Base-by-base conservation (phyloP, 2,888 invertebrate genomes). In the Polyommatus iphigenia region DNA sequence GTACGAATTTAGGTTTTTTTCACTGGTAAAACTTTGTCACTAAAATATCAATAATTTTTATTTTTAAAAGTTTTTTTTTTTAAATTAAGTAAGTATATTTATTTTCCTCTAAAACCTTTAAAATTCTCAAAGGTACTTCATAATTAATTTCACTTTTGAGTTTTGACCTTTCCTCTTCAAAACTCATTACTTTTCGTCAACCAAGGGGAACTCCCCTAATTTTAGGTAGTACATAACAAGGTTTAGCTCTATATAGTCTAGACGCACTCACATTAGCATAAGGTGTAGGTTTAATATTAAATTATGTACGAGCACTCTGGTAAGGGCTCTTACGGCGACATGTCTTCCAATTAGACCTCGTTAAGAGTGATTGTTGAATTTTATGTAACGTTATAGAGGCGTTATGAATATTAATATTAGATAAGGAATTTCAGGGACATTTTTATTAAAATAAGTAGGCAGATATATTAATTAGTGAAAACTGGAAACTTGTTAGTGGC, bases 181-280 rank as follows among this genome's bases (percentile, higher is more conserved):
- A 3, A 3, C 20, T 59, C 59, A 59, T 59, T 20, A 62, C 13
- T 24, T 62, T 59, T n/a, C 20, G 62, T 24, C 62, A 24, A 24
- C 24, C 18, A 15, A 67, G 67, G 67, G 67, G 62, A 29, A 67
- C 18, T 67, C 67, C 67, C 29, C 67, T 67, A 67, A 32, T 29
- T 29, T 67, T 67, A 67, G 67, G 67, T 67, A 32, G 29, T 18
- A 67, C 29, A 29, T 32, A 32, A 29, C 4, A 4, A 15, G 24
- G 24, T 24, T 24, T 24, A 29, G 5, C 5, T 29, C 24, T 67
- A 20, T 29, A 67, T 20, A 67, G 29, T 67, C 46, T 46, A 75
- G 75, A 75, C 75, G 46, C 75, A 75, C 75, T 54, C 54, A 50
- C 75, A 75, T 75, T 75, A 54, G 7, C 75, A 75, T 75, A 75